Conservation (phyloP, 1,140 invertebrate genomes). For the Dendroctonus ponderosae region DNA sequence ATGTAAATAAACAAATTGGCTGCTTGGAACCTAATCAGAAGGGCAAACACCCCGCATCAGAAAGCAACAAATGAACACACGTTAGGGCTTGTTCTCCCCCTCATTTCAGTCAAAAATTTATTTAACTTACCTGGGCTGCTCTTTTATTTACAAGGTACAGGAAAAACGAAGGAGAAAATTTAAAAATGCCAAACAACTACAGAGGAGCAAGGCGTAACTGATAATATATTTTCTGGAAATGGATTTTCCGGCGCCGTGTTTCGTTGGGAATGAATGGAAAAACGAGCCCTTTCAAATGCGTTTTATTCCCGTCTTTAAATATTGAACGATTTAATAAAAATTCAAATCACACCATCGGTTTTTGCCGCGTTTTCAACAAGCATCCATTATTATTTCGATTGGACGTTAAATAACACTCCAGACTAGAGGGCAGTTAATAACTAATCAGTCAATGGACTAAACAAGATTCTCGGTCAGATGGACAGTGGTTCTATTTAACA, state of each 20-base stretch:
- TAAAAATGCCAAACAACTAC: constrained; percentile 26
- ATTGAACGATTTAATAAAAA: constrained; percentile 18
- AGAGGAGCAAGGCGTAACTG: constrained; percentile 22
- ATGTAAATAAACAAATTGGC: too few species aligned
- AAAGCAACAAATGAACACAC: constrained; percentile 1
- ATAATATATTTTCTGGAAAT: constrained; percentile 29
- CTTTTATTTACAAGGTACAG: constrained; percentile 25
- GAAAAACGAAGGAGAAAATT: constrained; percentile 18
- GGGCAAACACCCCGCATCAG: background rate
- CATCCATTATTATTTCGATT: background rate
- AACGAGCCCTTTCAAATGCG: constrained; percentile 15
- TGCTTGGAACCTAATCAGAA: too few species aligned
- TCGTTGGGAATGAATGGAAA: constrained; percentile 20
- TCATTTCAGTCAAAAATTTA: constrained; percentile 21
- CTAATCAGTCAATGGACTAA: constrained; percentile 1
- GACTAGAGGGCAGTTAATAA: constrained; percentile 1
- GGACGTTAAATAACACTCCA: background rate
- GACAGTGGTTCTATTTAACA: constrained; percentile 34
- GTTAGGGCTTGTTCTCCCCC: constrained; percentile 6
- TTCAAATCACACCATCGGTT: background rate
- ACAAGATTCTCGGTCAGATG: constrained; percentile 9
- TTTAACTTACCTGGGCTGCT: constrained; percentile 23
- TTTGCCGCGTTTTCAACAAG: too few species aligned
- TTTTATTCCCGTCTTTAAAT: constrained; percentile 20
- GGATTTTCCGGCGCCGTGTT: constrained; percentile 23